A percentile compares a stretch with the other conserved stretches of the same genome.
phyloP scores from a whole-genome alignment of 2,888 invertebrate genomes.

The Mechanitis mazaeus region DNA sequence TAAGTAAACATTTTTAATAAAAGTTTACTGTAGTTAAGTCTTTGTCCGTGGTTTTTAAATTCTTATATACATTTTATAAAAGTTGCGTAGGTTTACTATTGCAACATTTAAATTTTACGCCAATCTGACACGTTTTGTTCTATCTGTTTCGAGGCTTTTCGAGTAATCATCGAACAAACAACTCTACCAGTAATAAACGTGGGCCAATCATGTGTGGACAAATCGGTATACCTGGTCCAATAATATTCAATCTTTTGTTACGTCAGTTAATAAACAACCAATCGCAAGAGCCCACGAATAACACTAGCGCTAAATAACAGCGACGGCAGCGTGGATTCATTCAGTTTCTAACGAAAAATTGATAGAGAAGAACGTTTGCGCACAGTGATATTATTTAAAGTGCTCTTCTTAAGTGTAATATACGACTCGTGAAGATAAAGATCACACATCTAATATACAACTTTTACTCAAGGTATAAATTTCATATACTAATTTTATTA shows the following conservation, averaged over 20 bases:
- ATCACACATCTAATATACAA: slow-evolving; percentile 20
- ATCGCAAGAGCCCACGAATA: slow-evolving; percentile 78
- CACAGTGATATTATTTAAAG: slow-evolving; percentile 44
- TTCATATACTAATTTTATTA: not conserved
- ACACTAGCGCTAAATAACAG: slow-evolving; percentile 75
- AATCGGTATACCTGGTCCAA: slow-evolving; percentile 73
- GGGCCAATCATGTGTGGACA: slow-evolving; percentile 81
- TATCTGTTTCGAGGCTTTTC: slow-evolving; percentile 21
- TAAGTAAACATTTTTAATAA: too few relatives aligned
- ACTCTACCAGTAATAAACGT: slow-evolving; percentile 72
- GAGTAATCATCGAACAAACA: slow-evolving; percentile 19
- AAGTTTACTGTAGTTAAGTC: too few relatives aligned
- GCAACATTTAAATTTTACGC: slow-evolving; percentile 53
- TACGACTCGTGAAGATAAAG: slow-evolving; percentile 53
- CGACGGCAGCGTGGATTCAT: slow-evolving; percentile 62
- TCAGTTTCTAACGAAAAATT: slow-evolving; percentile 68
- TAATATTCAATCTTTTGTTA: slow-evolving; percentile 44
- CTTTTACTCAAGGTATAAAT: slow-evolving; percentile 19
- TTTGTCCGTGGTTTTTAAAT: not conserved
- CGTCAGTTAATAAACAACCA: slow-evolving; percentile 71
- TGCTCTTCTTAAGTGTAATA: slow-evolving; percentile 46
- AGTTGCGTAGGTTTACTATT: slow-evolving; percentile 11
- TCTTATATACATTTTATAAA: not conserved
- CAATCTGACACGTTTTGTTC: slow-evolving; percentile 35
- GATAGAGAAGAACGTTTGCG: slow-evolving; percentile 43